A percentile compares a stretch with the other conserved stretches of the same genome.
phyloP scores from a whole-genome alignment of 1,140 invertebrate species.

The Pseudomyrmex flavicornis region DNA sequence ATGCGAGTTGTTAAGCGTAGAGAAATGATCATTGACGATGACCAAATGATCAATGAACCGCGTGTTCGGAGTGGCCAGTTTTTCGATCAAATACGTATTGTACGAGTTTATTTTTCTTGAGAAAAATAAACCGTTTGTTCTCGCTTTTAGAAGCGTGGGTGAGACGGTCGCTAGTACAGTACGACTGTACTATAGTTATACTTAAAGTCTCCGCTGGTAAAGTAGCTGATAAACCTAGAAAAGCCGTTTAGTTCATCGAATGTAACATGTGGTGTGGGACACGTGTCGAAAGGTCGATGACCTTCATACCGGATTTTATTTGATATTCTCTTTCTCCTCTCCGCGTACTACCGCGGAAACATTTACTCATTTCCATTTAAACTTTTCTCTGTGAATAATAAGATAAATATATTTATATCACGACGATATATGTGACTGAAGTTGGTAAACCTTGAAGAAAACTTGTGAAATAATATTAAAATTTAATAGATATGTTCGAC shows the following conservation, averaged over 20 bases:
- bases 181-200: not conserved
- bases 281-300: constrained; percentile 79
- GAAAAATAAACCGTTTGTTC: not conserved
- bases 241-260: constrained; percentile 66
- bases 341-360: not conserved
- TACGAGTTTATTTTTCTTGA: not conserved
- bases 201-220: not conserved
- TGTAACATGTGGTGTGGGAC: constrained; percentile 74
- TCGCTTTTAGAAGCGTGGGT: not conserved
- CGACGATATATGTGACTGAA: not conserved
- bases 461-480: not conserved
- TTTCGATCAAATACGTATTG: constrained; percentile 16
- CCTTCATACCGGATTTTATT: constrained; percentile 76
- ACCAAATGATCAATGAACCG: not conserved
- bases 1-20: not conserved
- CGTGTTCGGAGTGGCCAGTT: not conserved
- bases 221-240: constrained; percentile 48
- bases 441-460: not conserved
- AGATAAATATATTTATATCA: constrained; percentile 10
- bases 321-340: constrained; percentile 51
- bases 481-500: too few relatives aligned
- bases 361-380: not conserved
- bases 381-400: not conserved
- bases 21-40: not conserved
- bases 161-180: not conserved